A percentile compares a stretch with the other conserved stretches of the same genome.
These are phyloP conservation scores for Xiphophorus couchianus DNA, from an alignment of 2,113 vertebrate species.

Conservation along the genomic window DNA sequence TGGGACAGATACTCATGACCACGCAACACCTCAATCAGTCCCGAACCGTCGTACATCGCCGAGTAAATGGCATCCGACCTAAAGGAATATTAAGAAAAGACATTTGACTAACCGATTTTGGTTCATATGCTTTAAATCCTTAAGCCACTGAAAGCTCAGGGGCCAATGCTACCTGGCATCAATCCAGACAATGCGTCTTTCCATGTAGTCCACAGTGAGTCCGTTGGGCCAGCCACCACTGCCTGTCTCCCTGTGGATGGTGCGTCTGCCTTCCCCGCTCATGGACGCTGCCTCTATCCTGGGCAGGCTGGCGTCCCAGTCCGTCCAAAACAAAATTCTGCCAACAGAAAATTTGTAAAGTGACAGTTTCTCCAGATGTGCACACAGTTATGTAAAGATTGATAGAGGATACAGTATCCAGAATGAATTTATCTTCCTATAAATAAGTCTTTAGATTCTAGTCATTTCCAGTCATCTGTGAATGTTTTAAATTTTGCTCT, in stretches of 20 bases:
- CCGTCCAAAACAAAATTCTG: conserved; percentile 97
- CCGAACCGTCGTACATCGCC: conserved; percentile 91
- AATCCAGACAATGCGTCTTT: conserved; percentile 96
- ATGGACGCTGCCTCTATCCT: conserved; percentile 97
- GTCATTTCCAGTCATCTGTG: background rate
- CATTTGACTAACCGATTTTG: background rate
- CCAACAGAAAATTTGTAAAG: conserved; percentile 9
- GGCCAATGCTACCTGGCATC: conserved; percentile 87
- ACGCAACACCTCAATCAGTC: conserved; percentile 95
- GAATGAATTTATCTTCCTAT: background rate
- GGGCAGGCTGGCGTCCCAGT: conserved; percentile 95
- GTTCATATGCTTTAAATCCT: background rate
- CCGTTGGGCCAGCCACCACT: conserved; percentile 97
- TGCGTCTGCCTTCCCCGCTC: conserved; percentile 91
- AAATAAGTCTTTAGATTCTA: background rate
- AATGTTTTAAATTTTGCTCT: background rate
- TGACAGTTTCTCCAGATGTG: conserved; percentile 3
- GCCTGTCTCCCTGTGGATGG: conserved; percentile 93
- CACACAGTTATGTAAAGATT: background rate
- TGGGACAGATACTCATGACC: conserved; percentile 96
- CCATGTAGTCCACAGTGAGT: conserved; percentile 96
- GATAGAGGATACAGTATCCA: background rate
- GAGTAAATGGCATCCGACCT: conserved; percentile 98
- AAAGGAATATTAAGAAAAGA: conserved; percentile 17
- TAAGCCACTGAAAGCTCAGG: conserved; percentile 3